phyloP scores from a whole-genome alignment of 2,888 invertebrate genomes.

The Lepidocyrtinus sp. region DNA sequence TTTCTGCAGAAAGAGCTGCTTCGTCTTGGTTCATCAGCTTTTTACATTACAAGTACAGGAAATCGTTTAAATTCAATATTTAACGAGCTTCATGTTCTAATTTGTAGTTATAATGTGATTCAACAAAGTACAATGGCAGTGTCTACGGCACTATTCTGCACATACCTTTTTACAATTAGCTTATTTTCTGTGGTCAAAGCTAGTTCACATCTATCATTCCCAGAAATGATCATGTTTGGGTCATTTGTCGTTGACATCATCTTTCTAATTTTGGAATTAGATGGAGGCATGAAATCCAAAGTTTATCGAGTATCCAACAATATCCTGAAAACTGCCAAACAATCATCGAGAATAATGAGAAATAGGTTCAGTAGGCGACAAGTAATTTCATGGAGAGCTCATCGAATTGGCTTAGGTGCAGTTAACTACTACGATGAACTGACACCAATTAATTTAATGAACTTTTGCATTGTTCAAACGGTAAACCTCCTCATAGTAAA shows the following conservation, averaged over 20 bases:
- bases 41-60: background rate
- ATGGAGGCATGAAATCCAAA: background rate
- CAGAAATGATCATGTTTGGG: background rate
- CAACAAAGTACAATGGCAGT: background rate
- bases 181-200: background rate
- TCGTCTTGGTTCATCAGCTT: background rate
- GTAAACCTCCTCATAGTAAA: background rate
- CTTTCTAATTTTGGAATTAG: background rate
- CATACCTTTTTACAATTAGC: background rate
- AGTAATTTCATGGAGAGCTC: background rate
- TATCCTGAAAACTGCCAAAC: background rate
- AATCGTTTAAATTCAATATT: background rate
- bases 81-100: background rate
- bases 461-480: background rate
- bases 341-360: background rate
- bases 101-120: background rate
- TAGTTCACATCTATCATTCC: background rate
- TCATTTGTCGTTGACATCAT: background rate
- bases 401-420: background rate
- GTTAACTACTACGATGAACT: background rate
- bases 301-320: background rate
- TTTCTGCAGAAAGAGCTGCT: background rate
- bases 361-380: background rate
- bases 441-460: background rate
- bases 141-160: background rate